Evolutionary conservation across 1,140 invertebrate genomes (phyloP).

Genomic region (Drosophila ambigua): DNA sequence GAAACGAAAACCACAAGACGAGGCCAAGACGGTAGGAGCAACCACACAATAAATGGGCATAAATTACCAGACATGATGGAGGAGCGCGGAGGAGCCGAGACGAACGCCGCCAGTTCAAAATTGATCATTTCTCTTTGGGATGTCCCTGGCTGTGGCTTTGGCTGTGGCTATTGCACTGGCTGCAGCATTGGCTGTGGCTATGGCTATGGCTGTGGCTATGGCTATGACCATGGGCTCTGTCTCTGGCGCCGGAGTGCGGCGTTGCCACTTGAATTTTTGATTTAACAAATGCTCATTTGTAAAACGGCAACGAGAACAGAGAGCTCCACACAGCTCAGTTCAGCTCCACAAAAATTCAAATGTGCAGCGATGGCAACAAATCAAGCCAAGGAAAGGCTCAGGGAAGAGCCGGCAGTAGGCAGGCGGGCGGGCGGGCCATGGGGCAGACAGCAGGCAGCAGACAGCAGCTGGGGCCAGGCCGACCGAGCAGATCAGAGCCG

Average conservation of each 20-base stretch:
- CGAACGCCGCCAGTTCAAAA: conserved; percentile 27
- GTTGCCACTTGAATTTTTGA: conserved; percentile 81
- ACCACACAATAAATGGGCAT: conserved; percentile 81
- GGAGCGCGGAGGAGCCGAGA: conserved; percentile 32
- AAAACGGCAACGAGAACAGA: conserved; percentile 50
- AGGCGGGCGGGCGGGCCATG: not conserved
- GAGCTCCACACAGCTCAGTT: not conserved
- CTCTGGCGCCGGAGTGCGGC: conserved; percentile 72
- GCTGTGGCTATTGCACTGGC: too few relatives aligned
- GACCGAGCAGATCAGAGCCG: conserved; percentile 6
- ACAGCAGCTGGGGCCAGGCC: not conserved
- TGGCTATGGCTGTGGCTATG: too few relatives aligned
- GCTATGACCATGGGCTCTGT: too few relatives aligned
- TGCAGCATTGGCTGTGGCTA: too few relatives aligned
- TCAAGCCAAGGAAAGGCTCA: conserved; percentile 11
- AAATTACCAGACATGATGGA: conserved; percentile 77
- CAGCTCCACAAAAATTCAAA: conserved; percentile 57
- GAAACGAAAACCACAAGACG: conserved; percentile 48
- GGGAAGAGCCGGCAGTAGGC: not conserved
- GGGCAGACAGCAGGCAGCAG: not conserved
- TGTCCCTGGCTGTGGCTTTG: conserved; percentile 9
- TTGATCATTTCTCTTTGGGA: conserved; percentile 56
- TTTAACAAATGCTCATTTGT: conserved; percentile 81
- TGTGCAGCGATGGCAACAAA: conserved; percentile 33
- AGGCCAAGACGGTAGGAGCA: conserved; percentile 66